Evolutionary conservation across 2,888 invertebrate species (phyloP), one percentile per base, ranked within the genome.

Genomic region (Pterobdella sp.): DNA sequence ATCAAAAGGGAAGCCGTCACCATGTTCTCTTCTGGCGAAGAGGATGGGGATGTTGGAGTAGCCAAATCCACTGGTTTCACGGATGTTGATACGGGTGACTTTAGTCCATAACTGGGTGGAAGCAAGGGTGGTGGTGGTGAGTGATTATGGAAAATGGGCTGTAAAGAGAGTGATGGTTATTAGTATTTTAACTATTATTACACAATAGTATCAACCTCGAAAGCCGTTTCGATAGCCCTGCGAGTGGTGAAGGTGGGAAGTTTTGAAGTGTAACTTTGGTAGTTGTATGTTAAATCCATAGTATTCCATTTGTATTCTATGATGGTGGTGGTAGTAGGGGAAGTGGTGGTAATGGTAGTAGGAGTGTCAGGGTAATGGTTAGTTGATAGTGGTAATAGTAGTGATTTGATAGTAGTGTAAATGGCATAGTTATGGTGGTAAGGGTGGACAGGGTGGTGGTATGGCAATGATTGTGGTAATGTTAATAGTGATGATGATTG

Each of bases 1-100:
- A n/a, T 72, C 72, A 36, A 71, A 71, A n/a, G 71, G 71, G 34
- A 49, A 71, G 22, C 71, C 71, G n/a, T 71, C 71, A 36, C 71
- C 71, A 29, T 71, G 71, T 2, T 71, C 71, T 1, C 71, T 36
- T 0, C 36, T n/a, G 18, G 60, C 35, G 56, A 71, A 71, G 29
- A 63, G 31, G 34, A 71, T 71, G 22, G n/a, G 1, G 10, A 71
- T 71, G n/a, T 71, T 37, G n/a, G 71, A 35, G n/a, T 49, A 18
- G 29, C 63, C 36, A 7, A 1, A 35, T 4, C 26, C 10, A 22
- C 1, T 26, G 10, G 71, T 52, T n/a, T 71, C 63, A 14, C 22
- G 35, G 22, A 71, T 36, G 29, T n/a, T 35, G 1, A 71, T 60
- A 1, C 35, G 71, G 3, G 63, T 71, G 0, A 71, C 71, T 2